These are phyloP conservation scores for Tetrao urogallus DNA, from an alignment of 2,113 vertebrate genomes.

Conservation along the genomic window DNA sequence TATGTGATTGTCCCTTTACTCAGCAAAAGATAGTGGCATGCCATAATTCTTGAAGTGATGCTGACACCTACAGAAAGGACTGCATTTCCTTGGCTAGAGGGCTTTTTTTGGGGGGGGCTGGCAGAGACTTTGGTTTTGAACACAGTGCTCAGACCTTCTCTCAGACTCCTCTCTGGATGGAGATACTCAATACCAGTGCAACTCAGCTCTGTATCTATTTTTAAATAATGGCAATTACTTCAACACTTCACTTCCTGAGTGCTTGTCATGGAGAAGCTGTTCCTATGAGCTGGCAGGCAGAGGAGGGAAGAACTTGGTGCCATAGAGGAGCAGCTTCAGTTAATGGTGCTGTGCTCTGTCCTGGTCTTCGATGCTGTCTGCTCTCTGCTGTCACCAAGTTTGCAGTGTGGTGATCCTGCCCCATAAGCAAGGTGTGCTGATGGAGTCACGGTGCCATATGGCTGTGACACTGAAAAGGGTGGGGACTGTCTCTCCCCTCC, in stretches of 20 bases:
- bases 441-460: neutral
- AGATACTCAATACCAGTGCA: neutral
- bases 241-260: neutral
- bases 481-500: neutral
- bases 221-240: neutral
- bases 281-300: neutral
- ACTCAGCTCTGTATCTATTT: neutral
- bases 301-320: neutral
- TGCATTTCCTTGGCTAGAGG: rapidly evolving
- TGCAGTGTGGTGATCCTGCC: neutral
- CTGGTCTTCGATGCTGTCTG: neutral
- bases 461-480: neutral
- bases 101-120: neutral
- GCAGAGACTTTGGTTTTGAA: neutral
- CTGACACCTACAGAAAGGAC: neutral
- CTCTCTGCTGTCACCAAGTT: neutral
- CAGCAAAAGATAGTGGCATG: rapidly evolving
- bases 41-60: neutral
- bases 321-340: neutral
- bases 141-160: neutral
- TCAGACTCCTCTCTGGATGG: neutral
- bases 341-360: neutral
- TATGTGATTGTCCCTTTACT: neutral
- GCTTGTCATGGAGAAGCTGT: neutral
- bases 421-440: neutral